A percentile compares a stretch with the other conserved stretches of the same genome.
These are phyloP conservation scores for Pterophyllum scalare DNA, from an alignment of 2,113 vertebrate genomes.

Conservation along the genomic window DNA sequence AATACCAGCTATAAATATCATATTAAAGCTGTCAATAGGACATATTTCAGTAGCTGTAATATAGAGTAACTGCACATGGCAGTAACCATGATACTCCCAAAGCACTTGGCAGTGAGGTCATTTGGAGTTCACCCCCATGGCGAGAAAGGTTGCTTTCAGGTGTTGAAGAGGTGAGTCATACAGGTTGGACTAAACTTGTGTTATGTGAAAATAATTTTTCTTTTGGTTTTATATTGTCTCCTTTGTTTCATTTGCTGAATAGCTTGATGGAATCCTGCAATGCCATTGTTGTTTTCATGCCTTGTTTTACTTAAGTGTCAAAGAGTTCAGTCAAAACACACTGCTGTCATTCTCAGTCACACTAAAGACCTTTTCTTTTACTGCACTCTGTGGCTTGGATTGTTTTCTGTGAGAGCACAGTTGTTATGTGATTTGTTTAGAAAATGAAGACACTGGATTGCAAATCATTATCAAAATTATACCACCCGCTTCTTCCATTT, in stretches of 20 bases:
- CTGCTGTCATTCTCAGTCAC: not conserved
- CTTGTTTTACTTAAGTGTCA: not conserved
- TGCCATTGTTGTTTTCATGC: not conserved
- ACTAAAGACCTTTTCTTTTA: not conserved
- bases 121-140: not conserved
- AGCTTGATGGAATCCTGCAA: not conserved
- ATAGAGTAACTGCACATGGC: conserved; percentile 8
- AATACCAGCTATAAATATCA: not conserved
- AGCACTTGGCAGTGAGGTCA: not conserved
- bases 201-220: not conserved
- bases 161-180: not conserved
- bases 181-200: not conserved
- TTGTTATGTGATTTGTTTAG: not conserved
- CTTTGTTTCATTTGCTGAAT: not conserved
- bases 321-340: not conserved
- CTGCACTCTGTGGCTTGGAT: not conserved
- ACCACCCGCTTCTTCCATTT: no score
- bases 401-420: not conserved
- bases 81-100: not conserved
- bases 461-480: no score
- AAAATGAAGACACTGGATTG: not conserved
- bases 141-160: not conserved
- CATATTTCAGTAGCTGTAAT: not conserved
- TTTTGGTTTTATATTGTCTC: not conserved
- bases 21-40: not conserved